These are phyloP conservation scores for Varanus komodoensis DNA, from an alignment of 2,113 vertebrate species.

Conservation along the genomic window DNA sequence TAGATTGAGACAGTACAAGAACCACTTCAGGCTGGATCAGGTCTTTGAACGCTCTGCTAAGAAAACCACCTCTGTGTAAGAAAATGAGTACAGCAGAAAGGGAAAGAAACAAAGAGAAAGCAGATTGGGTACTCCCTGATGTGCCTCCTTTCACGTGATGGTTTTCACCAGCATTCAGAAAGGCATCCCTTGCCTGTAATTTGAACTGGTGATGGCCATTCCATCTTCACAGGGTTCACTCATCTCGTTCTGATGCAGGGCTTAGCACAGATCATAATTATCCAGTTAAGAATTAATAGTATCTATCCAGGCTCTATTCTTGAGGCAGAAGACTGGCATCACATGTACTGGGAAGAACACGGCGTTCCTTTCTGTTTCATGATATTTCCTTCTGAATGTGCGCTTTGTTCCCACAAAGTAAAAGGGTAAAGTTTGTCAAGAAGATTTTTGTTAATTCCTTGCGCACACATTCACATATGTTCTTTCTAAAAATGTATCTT, in stretches of 20 bases:
- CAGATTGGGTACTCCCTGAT: background rate
- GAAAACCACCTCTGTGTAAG: background rate
- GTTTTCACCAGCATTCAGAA: background rate
- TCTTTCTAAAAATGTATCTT: background rate
- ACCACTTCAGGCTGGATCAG: background rate
- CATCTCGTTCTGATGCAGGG: background rate
- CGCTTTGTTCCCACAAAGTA: constrained; percentile 21
- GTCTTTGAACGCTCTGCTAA: background rate
- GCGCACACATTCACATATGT: constrained; percentile 51
- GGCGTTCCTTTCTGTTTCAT: background rate
- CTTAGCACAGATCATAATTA: background rate
- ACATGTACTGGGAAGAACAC: background rate
- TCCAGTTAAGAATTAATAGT: background rate
- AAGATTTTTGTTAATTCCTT: background rate
- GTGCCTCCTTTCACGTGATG: background rate
- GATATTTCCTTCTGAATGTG: constrained; percentile 52
- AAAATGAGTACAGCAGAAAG: background rate
- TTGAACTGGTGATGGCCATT: background rate
- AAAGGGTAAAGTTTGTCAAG: background rate
- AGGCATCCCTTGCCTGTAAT: background rate
- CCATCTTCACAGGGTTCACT: too few species aligned
- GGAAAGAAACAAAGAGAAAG: background rate
- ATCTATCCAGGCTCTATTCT: background rate
- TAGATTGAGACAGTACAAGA: background rate
- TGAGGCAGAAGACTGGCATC: background rate